Evolutionary conservation across 2,888 invertebrate genomes (phyloP), one percentile per base, ranked within the genome.

Genomic region (Meandrusa payeni): DNA sequence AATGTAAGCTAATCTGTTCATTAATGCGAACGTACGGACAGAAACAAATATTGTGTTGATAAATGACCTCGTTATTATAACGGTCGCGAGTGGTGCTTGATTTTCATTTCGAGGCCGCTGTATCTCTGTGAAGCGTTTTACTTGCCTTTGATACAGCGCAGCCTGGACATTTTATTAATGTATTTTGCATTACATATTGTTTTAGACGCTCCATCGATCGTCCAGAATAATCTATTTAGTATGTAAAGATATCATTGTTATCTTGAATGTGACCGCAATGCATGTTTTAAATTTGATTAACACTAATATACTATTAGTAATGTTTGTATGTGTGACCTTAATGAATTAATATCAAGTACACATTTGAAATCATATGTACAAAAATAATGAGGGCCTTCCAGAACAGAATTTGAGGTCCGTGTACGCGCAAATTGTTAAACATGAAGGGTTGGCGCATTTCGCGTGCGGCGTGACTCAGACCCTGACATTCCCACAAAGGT

Each of bases 61-160:
- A 80, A 81, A 83, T 81, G 81, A 76, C 80, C 83, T 85, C 85
- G 81, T 83, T 86, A 81, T 71, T 76, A 66, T 83, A 85, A 85
- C 85, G 83, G 86, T 81, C 61, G 77, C 67, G 65, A 76, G 67
- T 65, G 69, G 73, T 77, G 76, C 81, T 78, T 82, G 81, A 79
- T 78, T 79, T 79, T 80, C 73, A 75, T 81, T 80, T 83, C 71
- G 81, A 76, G 86, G 86, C 76, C 85, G 75, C 63, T 53, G 70
- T 75, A 66, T 76, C 72, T 81, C 69, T 71, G 66, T 72, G 67
- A 75, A 75, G 69, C 77, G 76, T 78, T 74, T 74, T 71, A 71
- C 70, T 76, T 73, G 70, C 68, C 71, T 65, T 69, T 76, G 75
- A 71, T 34, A 20, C 39, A 32, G 34, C 22, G 26, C 31, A 24